Evolutionary conservation across 2,888 invertebrate species (phyloP), one percentile per base, ranked within the genome.

Genomic region (Ctenicera cuprea): DNA sequence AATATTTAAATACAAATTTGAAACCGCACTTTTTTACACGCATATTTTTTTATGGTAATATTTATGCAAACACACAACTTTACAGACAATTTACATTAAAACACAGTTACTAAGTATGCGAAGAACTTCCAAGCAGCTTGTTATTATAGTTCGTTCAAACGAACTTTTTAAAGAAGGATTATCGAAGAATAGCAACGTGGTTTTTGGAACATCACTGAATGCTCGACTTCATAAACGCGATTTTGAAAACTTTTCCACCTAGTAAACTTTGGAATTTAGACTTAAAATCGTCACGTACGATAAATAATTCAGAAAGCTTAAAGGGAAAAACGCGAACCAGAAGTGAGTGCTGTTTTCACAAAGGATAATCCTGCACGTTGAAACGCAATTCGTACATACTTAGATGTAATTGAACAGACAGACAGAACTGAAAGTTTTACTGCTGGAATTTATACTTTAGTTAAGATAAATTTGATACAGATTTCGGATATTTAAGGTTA

Each of bases 271-370:
- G 12, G 9, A 59, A 59, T 59, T 59, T 38, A 14, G 37, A 38
- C 57, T 57, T 57, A 50, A 50, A 57, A 57, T 33, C 18, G 18
- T 11, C 57, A 57, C 38, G 38, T 59, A 59, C 14, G 38, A 38
- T 38, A 59, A 59, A 59, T 59, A 59, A 59, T 59, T 59, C 59
- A 59, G 59, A 8, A 18, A 37, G 59, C 38, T 41, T 59, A 20
- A 54, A 54, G 18, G 38, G 41, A 59, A 59, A 59, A 59, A 59
- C 8, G 33, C 37, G 37, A 11, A 3, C n/a, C 16, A 38, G 20
- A 59, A 26, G 59, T 22, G 59, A 59, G 38, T 57, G 57, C 57
- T 59, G 33, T 59, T 59, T 59, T n/a, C 41, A 12, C 38, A 59
- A 38, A 38, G 59, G 41, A 59, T 59, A 59, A 59, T 38, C 59